phyloP scores from a whole-genome alignment of 2,113 vertebrate species.

The Bostrychus sinensis region DNA sequence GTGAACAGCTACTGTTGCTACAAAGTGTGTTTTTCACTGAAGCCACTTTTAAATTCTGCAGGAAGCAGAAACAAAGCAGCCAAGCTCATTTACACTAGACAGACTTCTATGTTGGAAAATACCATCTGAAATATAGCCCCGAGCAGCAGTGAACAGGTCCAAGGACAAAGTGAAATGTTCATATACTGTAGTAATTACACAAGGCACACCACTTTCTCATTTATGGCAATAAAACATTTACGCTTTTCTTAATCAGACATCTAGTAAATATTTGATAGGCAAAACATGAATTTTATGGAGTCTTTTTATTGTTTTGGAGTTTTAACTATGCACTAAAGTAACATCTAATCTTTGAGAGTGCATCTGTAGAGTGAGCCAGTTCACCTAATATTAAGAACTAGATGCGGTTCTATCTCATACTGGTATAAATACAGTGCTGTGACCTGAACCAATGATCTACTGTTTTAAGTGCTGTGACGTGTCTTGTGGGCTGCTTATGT shows the following conservation, averaged over 20 bases:
- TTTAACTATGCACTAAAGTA: background rate
- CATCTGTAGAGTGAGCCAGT: too few species aligned
- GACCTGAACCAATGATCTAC: too few species aligned
- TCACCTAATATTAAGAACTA: too few species aligned
- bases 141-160: background rate
- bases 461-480: too few species aligned
- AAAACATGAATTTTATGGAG: background rate
- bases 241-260: background rate
- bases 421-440: too few species aligned
- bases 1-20: background rate
- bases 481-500: too few species aligned
- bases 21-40: slow-evolving; percentile 1
- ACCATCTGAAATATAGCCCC: background rate
- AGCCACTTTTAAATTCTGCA: background rate
- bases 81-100: slow-evolving; percentile 8
- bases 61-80: slow-evolving; percentile 5
- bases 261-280: background rate
- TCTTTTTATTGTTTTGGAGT: background rate
- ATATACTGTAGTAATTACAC: background rate
- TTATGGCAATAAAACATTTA: background rate
- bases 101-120: background rate
- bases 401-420: too few species aligned
- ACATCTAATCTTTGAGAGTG: too few species aligned
- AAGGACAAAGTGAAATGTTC: slow-evolving; percentile 10
- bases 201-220: too few species aligned